Base-by-base conservation (phyloP, 2,888 invertebrate species). In the Oscheius sp. region DNA sequence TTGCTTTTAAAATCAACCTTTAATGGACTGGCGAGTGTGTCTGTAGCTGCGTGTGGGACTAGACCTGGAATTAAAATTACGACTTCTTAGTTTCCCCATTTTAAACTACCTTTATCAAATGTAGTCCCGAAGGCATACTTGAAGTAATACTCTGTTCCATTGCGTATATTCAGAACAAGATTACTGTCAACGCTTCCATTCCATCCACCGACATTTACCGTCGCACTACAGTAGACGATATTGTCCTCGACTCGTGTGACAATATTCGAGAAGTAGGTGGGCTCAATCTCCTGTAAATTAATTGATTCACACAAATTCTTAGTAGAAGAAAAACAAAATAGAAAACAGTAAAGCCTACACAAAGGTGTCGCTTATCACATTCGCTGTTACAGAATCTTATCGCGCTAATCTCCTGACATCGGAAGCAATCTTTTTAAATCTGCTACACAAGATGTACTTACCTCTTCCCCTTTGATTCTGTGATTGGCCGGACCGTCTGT, bases 151-250 rank as follows among this genome's bases (percentile, higher is more conserved):
- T 29, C 51, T 33, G 29, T 33, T 29, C 66, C 66, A 33, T 35
- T 29, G 10, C 7, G 21, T 2, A 66, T 53, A 35, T 35, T 66
- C 7, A 66, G 77, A 10, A 81, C 76, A 9, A 66, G 35, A 51
- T 66, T 35, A 33, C 66, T 21, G 21, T 21, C 21, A 21, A 21
- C 21, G 21, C 21, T 55, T 13, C 74, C 60, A 60, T 48, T 51
- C 70, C 70, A 70, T 35, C 80, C 80, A 33, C 68, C 70, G 5
- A 72, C 57, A 32, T 59, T 73, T 1, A 77, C 76, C 2, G 73
- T 76, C 68, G 74, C 80, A 63, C 66, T 76, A 60, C 80, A 80
- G 60, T 80, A 80, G 11, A 71, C 66, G 50, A 74, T 72, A 37
- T 76, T 75, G 55, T 80, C 77, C 7, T 33, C n/a, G 32, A 57